Base-by-base conservation (phyloP, 2,888 invertebrate species). In the Spialia ferax region DNA sequence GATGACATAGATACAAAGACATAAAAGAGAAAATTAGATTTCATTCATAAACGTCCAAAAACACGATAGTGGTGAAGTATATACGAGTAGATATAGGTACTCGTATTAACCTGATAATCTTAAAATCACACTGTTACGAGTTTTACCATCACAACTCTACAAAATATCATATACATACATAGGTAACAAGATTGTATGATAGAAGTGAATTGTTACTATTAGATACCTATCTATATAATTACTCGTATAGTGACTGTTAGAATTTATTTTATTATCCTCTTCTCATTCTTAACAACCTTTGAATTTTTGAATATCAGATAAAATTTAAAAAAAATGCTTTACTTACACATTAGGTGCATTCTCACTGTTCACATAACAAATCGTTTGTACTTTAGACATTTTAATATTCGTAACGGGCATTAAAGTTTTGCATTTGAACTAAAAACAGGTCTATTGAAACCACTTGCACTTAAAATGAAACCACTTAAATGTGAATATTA, bases 1-100 rank as follows among this genome's bases (percentile, higher is more conserved):
- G n/a, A n/a, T n/a, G n/a, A n/a, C n/a, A n/a, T n/a, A n/a, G 54
- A 54, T n/a, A 54, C 29, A 54, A 26, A 29, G 18, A 55, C 10
- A 48, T 15, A 11, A 48, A 48, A 48, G 20, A 48, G 18, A 20
- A 48, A 48, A 48, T 48, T 48, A 48, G 18, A 2, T 48, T 48
- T 48, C 20, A 18, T 48, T 48, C 10, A 48, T 15, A 42, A 15
- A 42, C 32, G 15, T 42, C 15, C 15, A 10, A 48, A 20, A 18
- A 48, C 1, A 20, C 0, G 10, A 10, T 48, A 18, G 20, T 10
- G 45, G 42, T 38, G 3, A 38, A 42, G 18, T n/a, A n/a, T n/a
- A 42, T 15, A 42, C 7, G n/a, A n/a, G n/a, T n/a, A n/a, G n/a
- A n/a, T n/a, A n/a, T n/a, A n/a, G n/a, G n/a, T n/a, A n/a, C n/a